Conservation (phyloP, 1,140 invertebrate genomes). For the Batillaria attramentaria region DNA sequence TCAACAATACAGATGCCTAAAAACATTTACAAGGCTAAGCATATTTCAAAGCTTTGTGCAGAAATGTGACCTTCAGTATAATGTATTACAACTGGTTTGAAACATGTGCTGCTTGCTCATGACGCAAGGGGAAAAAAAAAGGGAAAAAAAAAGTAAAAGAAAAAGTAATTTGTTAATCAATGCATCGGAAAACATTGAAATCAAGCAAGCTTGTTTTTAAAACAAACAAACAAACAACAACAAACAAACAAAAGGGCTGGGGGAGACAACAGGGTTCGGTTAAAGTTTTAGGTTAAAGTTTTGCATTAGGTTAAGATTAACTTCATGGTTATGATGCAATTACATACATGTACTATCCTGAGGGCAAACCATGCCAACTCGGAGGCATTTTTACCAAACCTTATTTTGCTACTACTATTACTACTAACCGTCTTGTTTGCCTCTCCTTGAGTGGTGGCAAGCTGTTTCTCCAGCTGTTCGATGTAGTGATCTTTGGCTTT, state of each 20-base stretch:
- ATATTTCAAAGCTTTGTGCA: too few species aligned
- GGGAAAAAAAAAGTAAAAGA: too few species aligned
- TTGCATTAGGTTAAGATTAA: background rate
- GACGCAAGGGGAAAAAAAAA: too few species aligned
- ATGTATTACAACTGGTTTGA: too few species aligned
- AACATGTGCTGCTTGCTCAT: too few species aligned
- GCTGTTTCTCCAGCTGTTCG: constrained; percentile 39
- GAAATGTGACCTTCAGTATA: too few species aligned
- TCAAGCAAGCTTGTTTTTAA: too few species aligned
- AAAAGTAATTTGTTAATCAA: too few species aligned
- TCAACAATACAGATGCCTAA: background rate
- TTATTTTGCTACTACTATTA: background rate
- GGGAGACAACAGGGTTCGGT: background rate
- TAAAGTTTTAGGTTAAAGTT: background rate
- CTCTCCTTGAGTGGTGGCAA: constrained; percentile 34
- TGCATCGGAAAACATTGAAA: too few species aligned
- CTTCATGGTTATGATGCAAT: background rate
- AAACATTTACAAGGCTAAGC: too few species aligned
- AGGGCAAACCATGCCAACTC: background rate
- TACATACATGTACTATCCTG: background rate
- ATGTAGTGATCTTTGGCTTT: constrained; percentile 49
- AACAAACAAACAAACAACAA: too few species aligned
- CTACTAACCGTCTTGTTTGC: constrained; percentile 38
- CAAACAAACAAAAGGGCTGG: too few species aligned
- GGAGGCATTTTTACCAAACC: background rate